Conservation (phyloP, 2,797 vertebrate species). For the Allobates femoralis region DNA sequence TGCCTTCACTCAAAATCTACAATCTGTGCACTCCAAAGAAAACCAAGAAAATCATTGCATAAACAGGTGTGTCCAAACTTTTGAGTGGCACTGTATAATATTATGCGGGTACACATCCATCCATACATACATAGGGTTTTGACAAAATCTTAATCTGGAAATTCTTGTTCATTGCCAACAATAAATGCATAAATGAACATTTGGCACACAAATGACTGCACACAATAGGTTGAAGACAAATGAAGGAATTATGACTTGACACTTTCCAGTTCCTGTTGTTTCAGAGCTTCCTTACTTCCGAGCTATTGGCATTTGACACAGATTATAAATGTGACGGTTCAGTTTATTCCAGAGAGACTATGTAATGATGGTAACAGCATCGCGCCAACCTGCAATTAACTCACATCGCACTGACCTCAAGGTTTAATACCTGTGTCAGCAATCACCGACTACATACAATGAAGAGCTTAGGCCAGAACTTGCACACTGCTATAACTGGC, state of each 20-base stretch:
- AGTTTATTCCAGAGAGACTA: not conserved
- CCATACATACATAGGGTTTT: no score
- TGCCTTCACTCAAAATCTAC: no score
- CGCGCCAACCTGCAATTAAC: slow-evolving; percentile 2
- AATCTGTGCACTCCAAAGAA: no score
- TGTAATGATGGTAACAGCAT: not conserved
- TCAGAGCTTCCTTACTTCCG: slow-evolving; percentile 12
- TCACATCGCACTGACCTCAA: slow-evolving; percentile 16
- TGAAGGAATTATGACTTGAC: not conserved
- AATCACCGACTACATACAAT: not conserved
- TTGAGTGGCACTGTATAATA: no score
- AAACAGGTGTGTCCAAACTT: no score
- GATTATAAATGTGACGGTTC: not conserved
- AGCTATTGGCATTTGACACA: slow-evolving; percentile 20
- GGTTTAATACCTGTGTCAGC: not conserved
- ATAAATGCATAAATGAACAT: not conserved
- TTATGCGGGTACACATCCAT: no score
- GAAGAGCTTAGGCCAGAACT: not conserved
- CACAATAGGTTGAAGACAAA: not conserved
- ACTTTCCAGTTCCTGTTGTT: slow-evolving; percentile 33
- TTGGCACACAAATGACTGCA: not conserved
- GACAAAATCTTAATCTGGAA: no score
- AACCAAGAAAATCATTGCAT: no score
- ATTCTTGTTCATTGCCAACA: not conserved
- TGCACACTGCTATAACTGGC: not conserved